These are phyloP conservation scores for Hydraecia micacea DNA, from an alignment of 2,888 invertebrate species.

Conservation along the genomic window DNA sequence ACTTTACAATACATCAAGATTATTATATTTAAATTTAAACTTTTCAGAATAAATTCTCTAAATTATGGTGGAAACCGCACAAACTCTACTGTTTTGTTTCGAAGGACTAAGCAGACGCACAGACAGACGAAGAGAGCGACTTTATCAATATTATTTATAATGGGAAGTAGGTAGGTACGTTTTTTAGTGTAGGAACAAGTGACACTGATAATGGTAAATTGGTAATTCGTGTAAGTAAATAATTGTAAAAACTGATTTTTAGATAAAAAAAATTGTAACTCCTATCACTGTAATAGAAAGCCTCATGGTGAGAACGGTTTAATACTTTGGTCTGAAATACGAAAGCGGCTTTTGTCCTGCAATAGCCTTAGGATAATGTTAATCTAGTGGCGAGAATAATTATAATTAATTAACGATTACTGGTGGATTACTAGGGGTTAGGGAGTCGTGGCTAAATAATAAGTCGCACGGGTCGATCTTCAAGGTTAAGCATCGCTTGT, in stretches of 20 bases:
- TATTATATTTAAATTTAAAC: background rate
- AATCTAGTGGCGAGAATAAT: background rate
- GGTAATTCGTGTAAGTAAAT: slow-evolving; percentile 50
- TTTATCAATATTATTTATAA: background rate
- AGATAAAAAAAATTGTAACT: slow-evolving; percentile 20
- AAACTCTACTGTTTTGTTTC: background rate
- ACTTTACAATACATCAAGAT: background rate
- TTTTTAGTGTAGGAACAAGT: slow-evolving; percentile 16
- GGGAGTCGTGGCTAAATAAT: background rate
- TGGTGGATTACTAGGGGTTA: background rate
- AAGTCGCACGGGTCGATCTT: background rate
- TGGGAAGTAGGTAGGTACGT: slow-evolving; percentile 14
- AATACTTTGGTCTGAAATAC: background rate
- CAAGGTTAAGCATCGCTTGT: too few species aligned
- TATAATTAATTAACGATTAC: background rate
- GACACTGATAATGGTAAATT: slow-evolving; percentile 47
- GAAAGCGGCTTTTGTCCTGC: background rate
- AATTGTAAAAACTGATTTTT: slow-evolving; percentile 14
- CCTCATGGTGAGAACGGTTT: background rate
- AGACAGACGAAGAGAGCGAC: background rate
- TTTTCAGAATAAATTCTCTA: background rate
- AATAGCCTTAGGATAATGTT: background rate
- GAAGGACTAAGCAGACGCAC: background rate
- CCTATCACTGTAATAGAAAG: background rate
- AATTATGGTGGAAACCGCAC: too few species aligned